phyloP scores from a whole-genome alignment of 1,140 invertebrate species.

The Fopius arisanus region DNA sequence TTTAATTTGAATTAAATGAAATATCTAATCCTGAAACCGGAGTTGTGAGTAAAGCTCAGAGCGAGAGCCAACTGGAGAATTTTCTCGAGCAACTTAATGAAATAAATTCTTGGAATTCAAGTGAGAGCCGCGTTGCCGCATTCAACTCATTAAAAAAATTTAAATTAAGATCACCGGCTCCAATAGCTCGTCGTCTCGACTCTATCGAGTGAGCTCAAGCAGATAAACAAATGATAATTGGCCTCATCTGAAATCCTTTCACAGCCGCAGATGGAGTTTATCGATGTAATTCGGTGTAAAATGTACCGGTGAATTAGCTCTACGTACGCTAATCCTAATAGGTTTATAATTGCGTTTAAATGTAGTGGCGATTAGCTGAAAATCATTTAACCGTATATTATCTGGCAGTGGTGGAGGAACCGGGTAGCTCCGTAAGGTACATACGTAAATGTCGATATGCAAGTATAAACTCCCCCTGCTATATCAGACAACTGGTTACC shows the following conservation, averaged over 20 bases:
- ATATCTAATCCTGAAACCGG: neutral
- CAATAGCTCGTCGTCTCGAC: neutral
- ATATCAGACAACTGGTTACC: slow-evolving; percentile 11
- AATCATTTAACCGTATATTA: slow-evolving; percentile 39
- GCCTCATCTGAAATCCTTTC: slow-evolving; percentile 17
- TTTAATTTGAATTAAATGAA: neutral
- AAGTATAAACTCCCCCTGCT: neutral
- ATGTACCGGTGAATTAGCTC: neutral
- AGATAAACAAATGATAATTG: neutral
- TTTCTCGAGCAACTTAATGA: too few relatives aligned
- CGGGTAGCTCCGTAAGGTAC: neutral
- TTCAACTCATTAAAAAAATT: too few relatives aligned
- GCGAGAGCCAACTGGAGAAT: too few relatives aligned
- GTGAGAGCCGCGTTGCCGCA: too few relatives aligned
- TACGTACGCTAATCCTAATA: slow-evolving; percentile 39
- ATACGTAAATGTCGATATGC: slow-evolving; percentile 2
- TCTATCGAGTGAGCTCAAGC: neutral
- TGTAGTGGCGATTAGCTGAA: slow-evolving; percentile 43
- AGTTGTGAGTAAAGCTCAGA: neutral
- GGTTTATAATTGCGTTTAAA: slow-evolving; percentile 50
- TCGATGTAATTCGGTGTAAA: neutral
- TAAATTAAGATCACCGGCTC: neutral
- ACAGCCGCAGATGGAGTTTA: neutral
- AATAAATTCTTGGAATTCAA: too few relatives aligned
- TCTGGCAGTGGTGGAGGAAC: neutral